Percentiles rank a stretch among this genome's conserved stretches.
These are phyloP conservation scores for Mastomys coucha DNA, from an alignment of 2,113 vertebrate species.

Conservation along the genomic window DNA sequence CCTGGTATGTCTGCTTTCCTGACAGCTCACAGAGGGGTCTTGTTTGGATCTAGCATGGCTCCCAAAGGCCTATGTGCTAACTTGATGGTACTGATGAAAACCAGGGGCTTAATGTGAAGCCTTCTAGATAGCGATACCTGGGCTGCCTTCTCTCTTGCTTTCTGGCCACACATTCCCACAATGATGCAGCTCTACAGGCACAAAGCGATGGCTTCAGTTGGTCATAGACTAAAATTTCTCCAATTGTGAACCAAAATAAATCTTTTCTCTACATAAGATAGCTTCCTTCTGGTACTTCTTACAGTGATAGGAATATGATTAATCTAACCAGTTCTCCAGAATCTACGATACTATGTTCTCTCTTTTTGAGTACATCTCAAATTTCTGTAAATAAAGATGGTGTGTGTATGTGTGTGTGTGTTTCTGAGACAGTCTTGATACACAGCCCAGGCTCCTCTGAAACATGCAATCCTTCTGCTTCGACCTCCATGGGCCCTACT, in stretches of 20 bases:
- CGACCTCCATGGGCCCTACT: too few relatives aligned
- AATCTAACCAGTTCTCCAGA: background rate
- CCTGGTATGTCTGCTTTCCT: background rate
- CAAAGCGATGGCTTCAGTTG: background rate
- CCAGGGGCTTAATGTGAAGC: background rate
- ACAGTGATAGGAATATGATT: background rate
- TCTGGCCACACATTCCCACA: background rate
- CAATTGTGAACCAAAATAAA: background rate
- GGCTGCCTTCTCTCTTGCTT: background rate
- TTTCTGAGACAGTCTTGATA: background rate
- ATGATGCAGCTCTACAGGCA: background rate
- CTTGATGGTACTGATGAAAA: background rate
- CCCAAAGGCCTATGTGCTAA: background rate
- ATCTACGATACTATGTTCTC: background rate
- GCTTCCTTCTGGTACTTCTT: background rate
- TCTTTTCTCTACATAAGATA: background rate
- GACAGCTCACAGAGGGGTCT: background rate
- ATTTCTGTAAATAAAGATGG: background rate
- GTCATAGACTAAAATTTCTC: background rate
- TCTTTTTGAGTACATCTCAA: background rate
- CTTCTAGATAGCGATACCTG: background rate
- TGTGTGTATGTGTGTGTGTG: background rate
- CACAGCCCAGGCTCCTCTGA: background rate
- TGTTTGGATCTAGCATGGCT: background rate
- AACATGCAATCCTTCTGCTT: background rate